Evolutionary conservation across 2,888 invertebrate species (phyloP), one percentile per base, ranked within the genome.

Genomic region (Diarsia dahlii): DNA sequence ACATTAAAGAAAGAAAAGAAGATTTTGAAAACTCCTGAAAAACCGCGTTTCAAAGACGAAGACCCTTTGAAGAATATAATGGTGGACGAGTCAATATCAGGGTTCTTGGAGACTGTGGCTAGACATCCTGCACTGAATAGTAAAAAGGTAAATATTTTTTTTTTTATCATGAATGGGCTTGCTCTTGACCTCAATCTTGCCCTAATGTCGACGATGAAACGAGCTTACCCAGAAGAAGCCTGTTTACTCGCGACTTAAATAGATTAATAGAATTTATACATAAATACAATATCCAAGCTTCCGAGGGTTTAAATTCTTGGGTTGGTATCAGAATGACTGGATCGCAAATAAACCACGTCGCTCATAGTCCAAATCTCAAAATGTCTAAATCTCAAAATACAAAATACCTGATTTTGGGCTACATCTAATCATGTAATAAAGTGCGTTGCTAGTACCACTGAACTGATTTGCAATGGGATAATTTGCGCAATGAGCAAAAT

Each of bases 11-110:
- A 73, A 28, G 83, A 77, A 5, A 88, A 81, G 28, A 93, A 90
- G 81, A 78, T 48, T n/a, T 67, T 89, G 13, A 86, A 82, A 73
- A 92, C 92, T 20, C 91, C 93, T 50, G 90, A 91, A 39, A 92
- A 92, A 75, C 52, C 1, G 3, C 89, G 84, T 28, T 80, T 87
- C 2, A 89, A 86, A 76, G 92, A 91, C 73, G 91, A 84, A 77
- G 94, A 95, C 76, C 91, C 93, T 18, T 76, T 94, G 60, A 92
- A 87, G 71, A 91, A 90, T 81, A 86, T 95, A 39, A 93, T 90
- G 81, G 76, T 95, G 60, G 94, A 94, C 83, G 76, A 87, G 45
- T 89, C 92, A 20, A 83, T 94, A 62, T 87, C 92, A 28, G 90
- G 85, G 23, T 93, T 93, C 76, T 84, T 95, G 67, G 81, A 81